Percentiles rank a stretch among this genome's conserved stretches.
phyloP scores from a whole-genome alignment of 2,113 vertebrate genomes.

The Malaclemys terrapin region DNA sequence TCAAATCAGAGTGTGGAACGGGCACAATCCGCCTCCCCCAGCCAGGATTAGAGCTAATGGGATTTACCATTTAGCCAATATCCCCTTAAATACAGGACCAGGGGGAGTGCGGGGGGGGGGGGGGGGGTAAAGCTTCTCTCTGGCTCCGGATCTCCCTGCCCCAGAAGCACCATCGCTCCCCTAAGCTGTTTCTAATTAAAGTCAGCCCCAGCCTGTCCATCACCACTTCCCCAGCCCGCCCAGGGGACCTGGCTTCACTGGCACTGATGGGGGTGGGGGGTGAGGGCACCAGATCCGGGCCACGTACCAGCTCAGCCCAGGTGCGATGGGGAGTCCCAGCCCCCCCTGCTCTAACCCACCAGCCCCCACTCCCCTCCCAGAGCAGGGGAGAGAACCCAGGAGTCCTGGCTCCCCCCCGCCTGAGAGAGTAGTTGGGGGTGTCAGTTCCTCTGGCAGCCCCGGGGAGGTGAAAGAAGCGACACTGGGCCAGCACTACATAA shows the following conservation, averaged over 20 bases:
- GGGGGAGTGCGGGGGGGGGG: background rate
- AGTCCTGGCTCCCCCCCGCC: background rate
- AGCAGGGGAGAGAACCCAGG: background rate
- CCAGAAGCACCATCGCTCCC: background rate
- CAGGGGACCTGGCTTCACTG: background rate
- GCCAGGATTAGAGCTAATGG: constrained; percentile 73
- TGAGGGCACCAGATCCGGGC: background rate
- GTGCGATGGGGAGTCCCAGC: too few species aligned
- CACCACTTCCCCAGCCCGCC: background rate
- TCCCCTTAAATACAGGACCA: constrained; percentile 61
- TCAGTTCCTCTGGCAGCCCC: background rate
- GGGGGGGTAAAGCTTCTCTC: constrained; percentile 9
- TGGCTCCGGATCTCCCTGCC: background rate
- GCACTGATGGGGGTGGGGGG: background rate
- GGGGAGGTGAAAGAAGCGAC: constrained; percentile 52
- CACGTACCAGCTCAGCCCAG: background rate
- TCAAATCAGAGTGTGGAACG: background rate
- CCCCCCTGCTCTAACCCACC: background rate
- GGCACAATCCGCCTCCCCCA: constrained; percentile 36
- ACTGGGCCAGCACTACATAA: constrained; percentile 75
- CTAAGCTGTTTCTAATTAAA: constrained; percentile 78
- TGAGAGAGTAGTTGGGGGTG: too few species aligned
- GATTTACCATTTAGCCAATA: constrained; percentile 76
- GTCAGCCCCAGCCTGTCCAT: constrained; percentile 39
- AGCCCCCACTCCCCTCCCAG: background rate